Base-by-base conservation (phyloP, 2,113 vertebrate genomes). In the Aegithalos caudatus region DNA sequence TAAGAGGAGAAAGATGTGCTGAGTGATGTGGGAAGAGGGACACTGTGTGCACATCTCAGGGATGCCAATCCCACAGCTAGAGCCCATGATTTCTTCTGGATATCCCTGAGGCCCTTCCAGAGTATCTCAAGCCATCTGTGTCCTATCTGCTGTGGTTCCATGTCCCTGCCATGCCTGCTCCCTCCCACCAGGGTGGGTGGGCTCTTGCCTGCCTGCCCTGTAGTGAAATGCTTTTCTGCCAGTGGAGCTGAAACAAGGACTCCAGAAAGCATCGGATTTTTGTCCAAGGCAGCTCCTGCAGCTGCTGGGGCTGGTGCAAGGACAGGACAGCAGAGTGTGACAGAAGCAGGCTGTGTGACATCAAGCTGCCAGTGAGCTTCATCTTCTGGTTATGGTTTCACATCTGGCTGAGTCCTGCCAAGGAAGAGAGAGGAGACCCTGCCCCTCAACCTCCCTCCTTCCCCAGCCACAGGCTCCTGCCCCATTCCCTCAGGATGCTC, bases 381-480 rank as follows among this genome's bases (percentile, higher is more conserved):
- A 28, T 47, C 50, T 62, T 62, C 54, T 47, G 35, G 11, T 16
- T 38, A 9, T 18, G 23, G 15, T 16, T 42, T 92, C 58, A 28
- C 22, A 18, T 40, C 27, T 40, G 0, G 0, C 50, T 14, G 35
- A 47, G 45, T 47, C n/a, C 19, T 70, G 38, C 7, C 31, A 18
- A 51, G 33, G 51, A 62, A 31, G 27, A 61, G 16, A 35, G 33
- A 74, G 19, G 31, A 76, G 37, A 40, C 25, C 10, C 60, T 57
- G 21, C 18, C 79, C 47, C 56, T 84, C 56, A 28, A 8, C 38
- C 40, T 64, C 31, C 48, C 51, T 77, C 40, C 51, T 78, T 24
- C 50, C 60, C 11, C 37, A 72, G 66, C 35, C 64, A n/a, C 60
- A 6, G 0, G 0, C 8, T 89, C 38, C 47, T 53, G 37, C 15